Evolutionary conservation across 2,797 vertebrate species (phyloP), one percentile per base, ranked within the genome.

Genomic region (Gouania willdenowi): DNA sequence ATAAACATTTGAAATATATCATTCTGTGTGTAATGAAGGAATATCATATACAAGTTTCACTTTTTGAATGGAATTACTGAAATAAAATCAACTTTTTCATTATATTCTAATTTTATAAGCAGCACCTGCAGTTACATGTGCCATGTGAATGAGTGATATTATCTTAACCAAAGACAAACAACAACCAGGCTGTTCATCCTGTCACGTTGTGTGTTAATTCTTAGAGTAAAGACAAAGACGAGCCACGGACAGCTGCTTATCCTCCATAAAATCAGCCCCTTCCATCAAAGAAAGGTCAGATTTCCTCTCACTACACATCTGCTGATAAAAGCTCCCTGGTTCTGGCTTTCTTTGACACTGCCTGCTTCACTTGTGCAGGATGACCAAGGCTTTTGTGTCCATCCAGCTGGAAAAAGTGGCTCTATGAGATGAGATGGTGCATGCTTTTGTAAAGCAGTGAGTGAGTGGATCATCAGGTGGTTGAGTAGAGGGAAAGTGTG

Each of bases 341-440:
- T 14, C 8, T 22, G 28, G 6, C 5, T 5, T 12, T 23, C 19
- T n/a, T 23, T 43, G 36, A 16, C 13, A 9, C 13, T 2, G 26
- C 28, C 31, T 14, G 13, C 14, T 64, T 49, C 53, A 17, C 44
- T 13, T 1, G 34, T 31, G 24, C 72, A 91, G 88, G 48, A 43
- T 42, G 40, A 70, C 59, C 3, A 83, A 87, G 24, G 69, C 85
- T 15, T 93, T 92, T 3, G 41, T 91, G 56, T 93, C 88, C 43
- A 79, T 91, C 69, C 82, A 88, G 15, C 57, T 89, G 60, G 85
- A 90, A 72, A 91, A 91, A 75, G n/a, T 23, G 6, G 67, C 68
- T 18, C 63, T 76, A 13, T 2, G 24, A 33, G 88, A 90, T 4
- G 33, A 53, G 49, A 90, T 88, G 89, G 73, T 90, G 61, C 84